These are phyloP conservation scores for Sinohyriopsis cumingii DNA, from an alignment of 2,888 invertebrate genomes.

Conservation along the genomic window DNA sequence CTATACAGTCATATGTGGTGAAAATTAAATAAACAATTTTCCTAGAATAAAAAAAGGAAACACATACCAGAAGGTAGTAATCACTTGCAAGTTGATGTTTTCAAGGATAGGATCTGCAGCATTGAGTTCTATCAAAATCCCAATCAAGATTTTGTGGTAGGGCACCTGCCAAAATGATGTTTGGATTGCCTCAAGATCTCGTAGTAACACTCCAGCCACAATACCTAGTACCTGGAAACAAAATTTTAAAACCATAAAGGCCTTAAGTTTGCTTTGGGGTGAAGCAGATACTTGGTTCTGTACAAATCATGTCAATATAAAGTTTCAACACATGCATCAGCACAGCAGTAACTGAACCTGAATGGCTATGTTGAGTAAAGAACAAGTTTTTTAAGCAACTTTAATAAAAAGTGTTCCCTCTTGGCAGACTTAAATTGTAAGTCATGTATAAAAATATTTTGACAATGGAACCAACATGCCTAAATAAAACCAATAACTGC, in stretches of 20 bases:
- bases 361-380: neutral
- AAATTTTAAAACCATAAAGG: neutral
- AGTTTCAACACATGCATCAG: no score
- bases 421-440: no score
- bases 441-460: no score
- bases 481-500: no score
- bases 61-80: conserved; percentile 89
- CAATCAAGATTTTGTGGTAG: conserved; percentile 96
- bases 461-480: no score
- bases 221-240: conserved; percentile 82
- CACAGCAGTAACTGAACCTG: no score
- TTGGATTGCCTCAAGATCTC: conserved; percentile 94
- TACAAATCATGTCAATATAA: neutral
- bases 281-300: neutral
- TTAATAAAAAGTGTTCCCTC: no score
- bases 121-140: conserved; percentile 96
- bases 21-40: no score
- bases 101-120: conserved; percentile 89
- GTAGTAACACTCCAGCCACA: conserved; percentile 93
- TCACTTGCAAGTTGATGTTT: conserved; percentile 89
- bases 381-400: neutral
- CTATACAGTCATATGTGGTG: no score
- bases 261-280: neutral
- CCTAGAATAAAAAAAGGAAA: no score
- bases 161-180: conserved; percentile 96